Evolutionary conservation across 1,140 invertebrate genomes (phyloP).

Genomic region (Neoseiulus cucumeris): DNA sequence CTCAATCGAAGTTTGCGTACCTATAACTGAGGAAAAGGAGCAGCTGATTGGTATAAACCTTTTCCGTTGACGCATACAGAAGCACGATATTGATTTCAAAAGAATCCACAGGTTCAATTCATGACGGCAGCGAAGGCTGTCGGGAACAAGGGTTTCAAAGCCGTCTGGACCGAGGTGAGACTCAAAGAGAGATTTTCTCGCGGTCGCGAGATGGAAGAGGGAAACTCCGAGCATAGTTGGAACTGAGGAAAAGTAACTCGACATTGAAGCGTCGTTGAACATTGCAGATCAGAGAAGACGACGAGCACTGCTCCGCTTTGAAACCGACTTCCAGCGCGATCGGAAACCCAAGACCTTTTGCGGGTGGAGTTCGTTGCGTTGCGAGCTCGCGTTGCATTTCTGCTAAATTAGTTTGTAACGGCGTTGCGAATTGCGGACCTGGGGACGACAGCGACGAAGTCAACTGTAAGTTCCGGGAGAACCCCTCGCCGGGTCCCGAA

Average conservation of each 20-base stretch:
- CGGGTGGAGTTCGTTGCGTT: conserved; percentile 39
- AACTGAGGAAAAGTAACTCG: neutral
- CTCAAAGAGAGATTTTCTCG: too few relatives aligned
- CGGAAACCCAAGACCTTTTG: neutral
- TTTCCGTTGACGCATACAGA: neutral
- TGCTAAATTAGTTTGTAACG: conserved; percentile 50
- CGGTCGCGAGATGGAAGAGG: conserved; percentile 13
- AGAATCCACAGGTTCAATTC: conserved; percentile 39
- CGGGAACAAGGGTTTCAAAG: conserved; percentile 57
- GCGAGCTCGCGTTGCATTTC: conserved; percentile 56
- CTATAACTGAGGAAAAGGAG: neutral
- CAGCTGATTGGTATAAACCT: neutral
- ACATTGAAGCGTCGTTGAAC: neutral
- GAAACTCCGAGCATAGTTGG: conserved; percentile 9
- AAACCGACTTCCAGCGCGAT: conserved; percentile 24
- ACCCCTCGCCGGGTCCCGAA: too few relatives aligned
- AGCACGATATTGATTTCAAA: neutral
- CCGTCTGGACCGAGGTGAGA: conserved; percentile 58
- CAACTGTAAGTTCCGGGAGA: conserved; percentile 37
- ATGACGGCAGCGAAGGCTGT: conserved; percentile 61
- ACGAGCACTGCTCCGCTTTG: conserved; percentile 15
- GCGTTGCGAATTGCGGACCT: conserved; percentile 53
- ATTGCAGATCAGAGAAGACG: neutral
- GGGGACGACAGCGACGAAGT: conserved; percentile 55
- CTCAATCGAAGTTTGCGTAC: neutral